Percentiles rank a stretch among this genome's conserved stretches.
Evolutionary conservation across 1,140 invertebrate genomes (phyloP).

Genomic region (Brachionus asplanchnoidis): DNA sequence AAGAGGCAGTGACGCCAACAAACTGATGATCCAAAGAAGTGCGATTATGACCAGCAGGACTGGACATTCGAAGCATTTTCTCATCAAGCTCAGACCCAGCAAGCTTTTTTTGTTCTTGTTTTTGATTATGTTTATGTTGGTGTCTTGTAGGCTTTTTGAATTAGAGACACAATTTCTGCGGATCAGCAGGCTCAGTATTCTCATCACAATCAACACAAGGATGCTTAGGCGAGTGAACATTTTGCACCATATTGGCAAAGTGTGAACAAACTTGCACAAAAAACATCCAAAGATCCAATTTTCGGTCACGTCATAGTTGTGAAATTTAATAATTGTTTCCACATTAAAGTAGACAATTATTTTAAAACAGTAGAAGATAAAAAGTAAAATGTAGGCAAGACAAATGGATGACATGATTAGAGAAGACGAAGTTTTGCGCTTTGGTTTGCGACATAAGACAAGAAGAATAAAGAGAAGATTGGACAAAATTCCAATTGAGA

Average conservation of each 20-base stretch:
- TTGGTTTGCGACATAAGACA: slow-evolving; percentile 4
- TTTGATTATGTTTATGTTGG: not conserved
- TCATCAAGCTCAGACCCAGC: not conserved
- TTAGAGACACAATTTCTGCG: not conserved
- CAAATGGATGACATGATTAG: slow-evolving; percentile 34
- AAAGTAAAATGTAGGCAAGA: slow-evolving; percentile 18
- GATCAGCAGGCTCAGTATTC: not conserved
- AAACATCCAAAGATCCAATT: slow-evolving; percentile 28
- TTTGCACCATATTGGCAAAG: slow-evolving; percentile 22
- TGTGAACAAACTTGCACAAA: slow-evolving; percentile 15
- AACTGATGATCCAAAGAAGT: not conserved
- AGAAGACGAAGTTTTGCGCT: not conserved
- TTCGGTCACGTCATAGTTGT: slow-evolving; percentile 36
- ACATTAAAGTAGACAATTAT: not conserved
- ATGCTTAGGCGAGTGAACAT: slow-evolving; percentile 1
- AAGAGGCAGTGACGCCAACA: not conserved
- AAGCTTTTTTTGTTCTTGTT: not conserved
- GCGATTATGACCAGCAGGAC: not conserved
- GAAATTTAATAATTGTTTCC: slow-evolving; percentile 30
- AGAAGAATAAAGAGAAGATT: slow-evolving; percentile 30
- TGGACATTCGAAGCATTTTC: slow-evolving; percentile 14
- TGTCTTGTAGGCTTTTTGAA: not conserved
- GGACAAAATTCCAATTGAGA: slow-evolving; percentile 14
- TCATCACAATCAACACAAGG: not conserved
- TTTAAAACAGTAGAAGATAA: slow-evolving; percentile 27